These are phyloP conservation scores for Cichladusa arquata DNA, from an alignment of 2,113 vertebrate species.

Conservation along the genomic window DNA sequence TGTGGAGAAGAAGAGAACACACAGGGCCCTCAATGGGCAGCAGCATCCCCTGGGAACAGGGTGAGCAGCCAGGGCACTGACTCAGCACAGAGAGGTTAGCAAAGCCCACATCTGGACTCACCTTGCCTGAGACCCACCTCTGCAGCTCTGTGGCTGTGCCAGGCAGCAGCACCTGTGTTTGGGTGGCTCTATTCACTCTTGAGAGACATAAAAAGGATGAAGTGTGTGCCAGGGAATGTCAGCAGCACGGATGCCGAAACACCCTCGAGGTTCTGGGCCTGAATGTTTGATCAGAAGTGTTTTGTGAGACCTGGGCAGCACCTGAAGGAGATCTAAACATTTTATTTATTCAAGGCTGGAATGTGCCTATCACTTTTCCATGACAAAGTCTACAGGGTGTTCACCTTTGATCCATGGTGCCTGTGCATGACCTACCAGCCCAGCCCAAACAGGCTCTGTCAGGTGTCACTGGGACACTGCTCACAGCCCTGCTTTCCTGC, in stretches of 20 bases:
- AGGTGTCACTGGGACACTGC: background rate
- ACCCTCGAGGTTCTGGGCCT: background rate
- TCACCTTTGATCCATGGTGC: background rate
- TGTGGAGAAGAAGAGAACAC: background rate
- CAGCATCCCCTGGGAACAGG: background rate
- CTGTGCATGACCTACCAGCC: background rate
- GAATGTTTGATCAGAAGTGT: background rate
- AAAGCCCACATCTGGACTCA: background rate
- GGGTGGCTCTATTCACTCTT: background rate
- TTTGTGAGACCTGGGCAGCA: background rate
- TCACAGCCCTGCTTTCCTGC: background rate
- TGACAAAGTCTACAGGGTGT: background rate
- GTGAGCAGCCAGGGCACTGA: background rate
- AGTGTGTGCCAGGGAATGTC: background rate
- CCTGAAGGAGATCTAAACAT: background rate
- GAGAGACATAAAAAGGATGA: background rate
- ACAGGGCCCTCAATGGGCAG: accelerated
- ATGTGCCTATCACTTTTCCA: background rate
- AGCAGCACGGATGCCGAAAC: background rate
- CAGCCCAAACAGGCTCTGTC: background rate
- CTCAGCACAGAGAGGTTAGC: background rate
- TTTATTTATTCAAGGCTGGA: background rate
- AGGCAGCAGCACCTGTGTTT: background rate
- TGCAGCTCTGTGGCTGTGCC: background rate
- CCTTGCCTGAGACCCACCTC: background rate